Evolutionary conservation across 1,140 invertebrate genomes (phyloP), one percentile per base, ranked within the genome.

Genomic region (Coelopa frigida): DNA sequence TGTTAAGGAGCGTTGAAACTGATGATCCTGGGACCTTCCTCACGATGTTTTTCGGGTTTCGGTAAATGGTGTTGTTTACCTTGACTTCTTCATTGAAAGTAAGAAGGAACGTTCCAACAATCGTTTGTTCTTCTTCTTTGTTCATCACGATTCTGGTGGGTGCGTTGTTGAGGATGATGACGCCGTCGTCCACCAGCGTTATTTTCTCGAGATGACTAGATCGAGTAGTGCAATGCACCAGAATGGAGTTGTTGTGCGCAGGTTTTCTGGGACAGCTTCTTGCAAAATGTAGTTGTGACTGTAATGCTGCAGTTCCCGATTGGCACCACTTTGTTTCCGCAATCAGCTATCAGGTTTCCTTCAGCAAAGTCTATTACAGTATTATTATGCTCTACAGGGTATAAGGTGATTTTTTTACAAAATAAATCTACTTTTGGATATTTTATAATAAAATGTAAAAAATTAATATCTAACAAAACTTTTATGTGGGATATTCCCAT

Each of bases 391-490:
- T 44, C n/a, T 29, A 51, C 46, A 3, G 45, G n/a, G 48, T 39
- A 52, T 4, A 52, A 26, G 15, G 24, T 32, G 26, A 52, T 26
- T n/a, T 54, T 52, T 26, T 52, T 49, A 47, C 50, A 53, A 41
- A 40, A 40, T 42, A 50, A 42, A 12, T 24, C 46, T 43, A 23
- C 44, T 11, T 33, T 44, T 20, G 44, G 44, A 36, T 26, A 50
- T 48, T 50, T 48, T 35, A 48, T 53, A 38, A 50, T 44, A 44
- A 53, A 53, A 48, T 53, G 36, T 48, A 50, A 31, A 37, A 50
- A 45, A 47, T 50, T 38, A 47, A 44, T 15, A 44, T 53, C 48
- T 53, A 50, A 35, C 1, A 53, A 15, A 23, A 44, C 51, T 8
- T 55, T 49, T n/a, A 47, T 24, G 27, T 59, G 50, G 2, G 26